phyloP scores from a whole-genome alignment of 2,113 vertebrate genomes.

The Notechis scutatus region DNA sequence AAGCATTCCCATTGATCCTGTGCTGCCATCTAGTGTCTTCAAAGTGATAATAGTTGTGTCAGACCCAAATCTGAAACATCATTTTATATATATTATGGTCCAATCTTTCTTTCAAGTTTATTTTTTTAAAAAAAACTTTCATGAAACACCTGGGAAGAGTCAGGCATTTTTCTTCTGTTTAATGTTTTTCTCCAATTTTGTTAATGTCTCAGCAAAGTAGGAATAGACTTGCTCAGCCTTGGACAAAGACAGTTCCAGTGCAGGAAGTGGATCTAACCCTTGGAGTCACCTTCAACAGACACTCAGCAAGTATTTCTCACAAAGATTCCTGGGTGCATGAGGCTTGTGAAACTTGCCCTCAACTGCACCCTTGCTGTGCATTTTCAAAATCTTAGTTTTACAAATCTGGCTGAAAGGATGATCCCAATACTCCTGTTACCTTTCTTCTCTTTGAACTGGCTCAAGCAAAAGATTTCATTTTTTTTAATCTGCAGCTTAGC shows the following conservation, averaged over 20 bases:
- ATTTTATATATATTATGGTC: background rate
- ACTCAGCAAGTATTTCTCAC: too few species aligned
- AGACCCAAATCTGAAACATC: background rate
- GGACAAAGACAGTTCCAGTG: background rate
- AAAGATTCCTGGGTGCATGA: background rate
- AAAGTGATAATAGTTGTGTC: background rate
- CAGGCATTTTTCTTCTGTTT: background rate
- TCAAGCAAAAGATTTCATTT: background rate
- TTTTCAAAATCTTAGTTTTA: background rate
- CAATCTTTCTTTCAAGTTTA: background rate
- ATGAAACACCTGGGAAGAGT: background rate
- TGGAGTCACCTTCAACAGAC: background rate
- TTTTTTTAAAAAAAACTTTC: background rate
- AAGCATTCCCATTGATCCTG: background rate
- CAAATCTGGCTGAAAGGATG: background rate
- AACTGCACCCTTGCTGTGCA: background rate
- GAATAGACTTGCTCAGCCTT: background rate
- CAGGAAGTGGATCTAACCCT: background rate
- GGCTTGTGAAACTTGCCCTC: background rate
- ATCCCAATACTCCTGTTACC: background rate
- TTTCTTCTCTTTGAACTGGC: background rate
- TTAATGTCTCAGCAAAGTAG: background rate
- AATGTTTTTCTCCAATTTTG: background rate
- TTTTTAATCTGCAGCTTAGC: background rate
- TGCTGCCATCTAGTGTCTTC: slow-evolving; percentile 12